Evolutionary conservation across 2,888 invertebrate species (phyloP).

Genomic region (Mimas tiliae): DNA sequence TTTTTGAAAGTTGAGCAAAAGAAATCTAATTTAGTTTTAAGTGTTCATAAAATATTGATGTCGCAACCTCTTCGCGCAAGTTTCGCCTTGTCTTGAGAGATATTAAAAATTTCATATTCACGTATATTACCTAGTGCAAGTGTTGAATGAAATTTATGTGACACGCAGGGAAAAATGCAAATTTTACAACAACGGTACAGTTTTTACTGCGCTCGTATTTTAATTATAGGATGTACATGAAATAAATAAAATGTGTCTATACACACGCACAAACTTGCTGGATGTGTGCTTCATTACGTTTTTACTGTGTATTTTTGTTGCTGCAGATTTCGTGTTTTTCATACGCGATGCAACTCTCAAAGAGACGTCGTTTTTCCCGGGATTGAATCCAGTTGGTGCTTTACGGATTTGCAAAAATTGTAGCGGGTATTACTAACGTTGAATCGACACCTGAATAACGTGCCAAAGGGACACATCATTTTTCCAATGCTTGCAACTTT

Average conservation of each 20-base stretch:
- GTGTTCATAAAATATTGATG: slow-evolving; percentile 75
- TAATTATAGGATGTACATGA: slow-evolving; percentile 41
- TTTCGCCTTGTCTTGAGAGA: slow-evolving; percentile 62
- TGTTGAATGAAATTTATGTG: slow-evolving; percentile 41
- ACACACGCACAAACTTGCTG: not conserved
- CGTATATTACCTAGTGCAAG: slow-evolving; percentile 50
- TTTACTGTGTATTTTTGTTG: slow-evolving; percentile 17
- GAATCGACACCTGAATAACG: slow-evolving; percentile 41
- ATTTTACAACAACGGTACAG: slow-evolving; percentile 33
- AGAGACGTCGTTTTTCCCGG: slow-evolving; percentile 52
- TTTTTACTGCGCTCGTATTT: slow-evolving; percentile 37
- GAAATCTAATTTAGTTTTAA: slow-evolving; percentile 71
- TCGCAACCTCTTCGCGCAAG: slow-evolving; percentile 57
- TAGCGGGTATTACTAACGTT: slow-evolving; percentile 43
- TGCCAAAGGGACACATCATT: slow-evolving; percentile 9
- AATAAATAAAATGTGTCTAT: slow-evolving; percentile 29
- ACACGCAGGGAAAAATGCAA: slow-evolving; percentile 37
- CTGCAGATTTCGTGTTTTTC: slow-evolving; percentile 34
- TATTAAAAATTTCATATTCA: slow-evolving; percentile 72
- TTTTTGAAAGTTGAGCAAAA: slow-evolving; percentile 51
- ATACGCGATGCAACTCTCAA: slow-evolving; percentile 56
- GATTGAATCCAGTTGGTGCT: slow-evolving; percentile 57
- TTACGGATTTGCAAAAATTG: slow-evolving; percentile 67
- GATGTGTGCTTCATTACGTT: slow-evolving; percentile 13
- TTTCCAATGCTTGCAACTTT: slow-evolving; percentile 9